Evolutionary conservation across 2,113 vertebrate species (phyloP).

Genomic region (Stomatorhinus ivindoensis): DNA sequence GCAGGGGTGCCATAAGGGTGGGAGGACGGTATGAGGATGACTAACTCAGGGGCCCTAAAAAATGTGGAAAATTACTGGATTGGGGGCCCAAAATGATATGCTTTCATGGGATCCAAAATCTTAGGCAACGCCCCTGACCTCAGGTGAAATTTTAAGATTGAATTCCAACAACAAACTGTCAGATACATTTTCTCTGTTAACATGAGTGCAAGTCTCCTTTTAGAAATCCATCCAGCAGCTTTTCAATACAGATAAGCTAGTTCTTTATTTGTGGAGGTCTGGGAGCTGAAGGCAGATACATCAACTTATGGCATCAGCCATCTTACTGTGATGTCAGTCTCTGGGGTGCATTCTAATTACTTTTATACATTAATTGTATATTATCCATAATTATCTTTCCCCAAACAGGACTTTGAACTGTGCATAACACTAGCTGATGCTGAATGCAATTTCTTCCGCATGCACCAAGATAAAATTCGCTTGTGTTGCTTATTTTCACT

Average conservation of each 20-base stretch:
- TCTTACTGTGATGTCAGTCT: conserved; percentile 50
- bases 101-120: neutral
- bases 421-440: neutral
- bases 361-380: conserved; percentile 7
- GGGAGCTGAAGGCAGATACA: conserved; percentile 7
- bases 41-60: neutral
- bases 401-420: neutral
- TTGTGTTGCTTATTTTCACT: neutral
- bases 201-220: neutral
- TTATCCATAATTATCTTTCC: conserved; percentile 44
- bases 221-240: neutral
- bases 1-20: too few relatives aligned
- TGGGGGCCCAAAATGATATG: too few relatives aligned
- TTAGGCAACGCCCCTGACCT: neutral
- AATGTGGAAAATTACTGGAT: neutral
- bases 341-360: conserved; percentile 33
- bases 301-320: conserved; percentile 34
- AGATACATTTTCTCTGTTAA: neutral
- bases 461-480: neutral
- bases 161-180: neutral
- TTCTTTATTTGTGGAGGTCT: neutral
- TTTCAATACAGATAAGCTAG: neutral
- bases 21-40: too few relatives aligned
- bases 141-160: neutral
- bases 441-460: neutral